Evolutionary conservation across 2,797 vertebrate species (phyloP).

Genomic region (Otolemur crassicaudatus): DNA sequence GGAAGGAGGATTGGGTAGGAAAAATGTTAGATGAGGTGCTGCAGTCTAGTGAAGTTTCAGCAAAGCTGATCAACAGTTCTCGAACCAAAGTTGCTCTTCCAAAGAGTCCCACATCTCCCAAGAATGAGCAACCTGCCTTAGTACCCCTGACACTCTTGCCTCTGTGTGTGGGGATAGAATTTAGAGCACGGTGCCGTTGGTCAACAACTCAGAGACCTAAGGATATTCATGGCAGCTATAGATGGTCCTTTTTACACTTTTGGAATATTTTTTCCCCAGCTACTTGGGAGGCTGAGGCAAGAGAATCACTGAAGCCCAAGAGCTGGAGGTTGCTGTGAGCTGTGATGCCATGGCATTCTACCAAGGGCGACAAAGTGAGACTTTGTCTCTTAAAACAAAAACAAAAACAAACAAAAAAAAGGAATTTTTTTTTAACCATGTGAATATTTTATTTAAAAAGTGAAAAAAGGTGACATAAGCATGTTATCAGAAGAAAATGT

Average conservation of each 20-base stretch:
- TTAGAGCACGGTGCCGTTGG: background rate
- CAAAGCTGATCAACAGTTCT: background rate
- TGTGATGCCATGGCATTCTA: no score
- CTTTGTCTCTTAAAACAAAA: no score
- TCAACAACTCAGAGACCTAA: background rate
- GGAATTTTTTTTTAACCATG: background rate
- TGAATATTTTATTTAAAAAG: constrained; percentile 26
- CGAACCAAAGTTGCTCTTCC: background rate
- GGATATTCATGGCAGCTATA: background rate
- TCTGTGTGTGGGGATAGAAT: background rate
- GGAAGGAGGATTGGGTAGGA: background rate
- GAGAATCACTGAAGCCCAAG: no score
- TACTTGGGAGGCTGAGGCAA: no score
- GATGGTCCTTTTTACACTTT: background rate
- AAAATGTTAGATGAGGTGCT: background rate
- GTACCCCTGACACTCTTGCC: background rate
- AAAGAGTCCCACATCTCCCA: background rate
- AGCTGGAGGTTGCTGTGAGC: no score
- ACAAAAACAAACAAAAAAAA: no score
- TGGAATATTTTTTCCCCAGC: background rate
- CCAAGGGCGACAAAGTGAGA: no score
- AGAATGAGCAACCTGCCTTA: background rate
- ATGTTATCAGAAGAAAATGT: constrained; percentile 15
- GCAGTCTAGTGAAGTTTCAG: background rate
- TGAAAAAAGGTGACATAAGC: background rate